Evolutionary conservation across 2,113 vertebrate species (phyloP), one percentile per base, ranked within the genome.

Genomic region (Erythrocercus mccallii): DNA sequence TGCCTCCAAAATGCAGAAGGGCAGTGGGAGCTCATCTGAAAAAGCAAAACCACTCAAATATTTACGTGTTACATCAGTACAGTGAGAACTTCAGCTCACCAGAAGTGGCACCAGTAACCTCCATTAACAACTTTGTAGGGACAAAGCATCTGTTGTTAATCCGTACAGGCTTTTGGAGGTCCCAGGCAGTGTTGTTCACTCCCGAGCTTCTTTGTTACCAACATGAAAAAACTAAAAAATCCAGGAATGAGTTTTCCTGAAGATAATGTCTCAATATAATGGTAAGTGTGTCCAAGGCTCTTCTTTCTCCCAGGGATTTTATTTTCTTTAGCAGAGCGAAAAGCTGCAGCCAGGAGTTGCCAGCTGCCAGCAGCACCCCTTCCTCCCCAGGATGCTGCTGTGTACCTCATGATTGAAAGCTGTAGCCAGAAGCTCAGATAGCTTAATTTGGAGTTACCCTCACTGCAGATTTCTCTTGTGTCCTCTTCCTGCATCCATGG

Each of bases 11-110:
- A 90, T 42, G 60, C 96, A 95, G 92, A 86, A 80, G 83, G 89
- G 53, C 66, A 94, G 74, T 78, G 95, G 81, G 87, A 89, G 65
- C 88, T 97, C 80, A 69, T 96, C 90, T 94, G 90, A 95, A 76
- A 94, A 94, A 94, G 53, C 90, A 94, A 90, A 96, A 27, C 37
- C 51, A 73, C 70, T 98, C 90, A 97, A 98, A 97, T 97, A 98
- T 97, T 97, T 97, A 96, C 94, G 12, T 88, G 87, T 94, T 97
- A 93, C n/a, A 72, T 97, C n/a, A 73, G 81, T 78, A 60, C 40
- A 91, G 83, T 72, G 74, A 81, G 94, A 97, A 96, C 88, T 96
- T 96, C 81, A 88, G 35, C 91, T 93, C 80, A 82, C 87, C 88
- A 88, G 81, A 85, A 96, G 6, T 16, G 47, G 78, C 87, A 48